Base-by-base conservation (phyloP, 2,888 invertebrate genomes). In the Herminia tarsipennalis region DNA sequence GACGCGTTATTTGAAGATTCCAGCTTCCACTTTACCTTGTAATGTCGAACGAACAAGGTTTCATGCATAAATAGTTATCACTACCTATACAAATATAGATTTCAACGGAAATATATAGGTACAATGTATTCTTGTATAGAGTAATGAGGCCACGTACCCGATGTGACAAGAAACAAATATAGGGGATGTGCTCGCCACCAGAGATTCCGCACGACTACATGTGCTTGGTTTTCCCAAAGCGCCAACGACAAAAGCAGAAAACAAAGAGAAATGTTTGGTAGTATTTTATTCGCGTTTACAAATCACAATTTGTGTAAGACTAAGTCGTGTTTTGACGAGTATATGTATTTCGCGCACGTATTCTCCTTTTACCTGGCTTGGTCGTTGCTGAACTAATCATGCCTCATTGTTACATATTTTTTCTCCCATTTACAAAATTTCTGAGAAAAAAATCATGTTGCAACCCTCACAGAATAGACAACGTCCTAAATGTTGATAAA, bases 81-180 rank as follows among this genome's bases (percentile, higher is more conserved):
- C 46, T 50, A 49, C 61, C 48, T 42, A 25, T 16, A 36, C 42
- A 32, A 14, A 34, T 33, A 27, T 54, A 36, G 39, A 51, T 67
- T 69, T 57, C 62, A 61, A 56, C 57, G 58, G 62, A 63, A 62
- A 63, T 63, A 64, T 66, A n/a, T n/a, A n/a, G n/a, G n/a, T n/a
- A 49, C 67, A 68, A 69, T 68, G 66, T 74, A 68, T n/a, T n/a
- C n/a, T n/a, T n/a, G n/a, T n/a, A n/a, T 63, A 61, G 18, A 51
- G 75, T 81, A 86, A 84, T 80, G 81, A 78, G 78, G 72, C 67
- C 84, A 86, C 84, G 84, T 64, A 58, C 49, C 50, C 48, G 59
- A 56, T 56, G 71, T 72, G 81, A 78, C 83, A 80, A 73, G 78
- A 72, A 78, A 83, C 81, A 81, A 83, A 83, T 80, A 79, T 69